phyloP scores from a whole-genome alignment of 1,140 invertebrate species.

The Drosophila kikkawai region DNA sequence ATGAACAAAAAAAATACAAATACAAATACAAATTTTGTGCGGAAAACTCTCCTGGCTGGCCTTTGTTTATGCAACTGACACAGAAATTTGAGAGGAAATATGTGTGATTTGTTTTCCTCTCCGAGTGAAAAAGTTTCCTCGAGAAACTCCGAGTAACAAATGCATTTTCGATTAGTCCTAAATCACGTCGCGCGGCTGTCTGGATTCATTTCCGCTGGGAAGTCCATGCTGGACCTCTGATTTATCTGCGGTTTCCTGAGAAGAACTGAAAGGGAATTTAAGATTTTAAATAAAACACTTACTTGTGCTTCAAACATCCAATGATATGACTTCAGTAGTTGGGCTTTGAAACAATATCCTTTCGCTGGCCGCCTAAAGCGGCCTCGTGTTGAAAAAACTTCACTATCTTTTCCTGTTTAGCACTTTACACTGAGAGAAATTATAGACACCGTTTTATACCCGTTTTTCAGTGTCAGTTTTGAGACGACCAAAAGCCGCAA shows the following conservation, averaged over 20 bases:
- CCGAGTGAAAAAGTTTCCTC: slow-evolving; percentile 35
- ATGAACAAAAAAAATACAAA: not conserved
- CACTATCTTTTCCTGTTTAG: slow-evolving; percentile 7
- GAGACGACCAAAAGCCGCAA: slow-evolving; percentile 8
- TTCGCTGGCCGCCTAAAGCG: slow-evolving; percentile 29
- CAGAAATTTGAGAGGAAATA: slow-evolving; percentile 43
- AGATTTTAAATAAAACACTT: slow-evolving; percentile 4
- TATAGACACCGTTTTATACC: not conserved
- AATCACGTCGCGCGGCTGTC: slow-evolving; percentile 64
- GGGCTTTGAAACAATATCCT: slow-evolving; percentile 6
- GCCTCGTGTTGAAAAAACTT: slow-evolving; percentile 20
- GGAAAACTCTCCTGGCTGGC: slow-evolving; percentile 3
- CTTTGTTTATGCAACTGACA: slow-evolving; percentile 54
- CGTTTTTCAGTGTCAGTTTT: not conserved
- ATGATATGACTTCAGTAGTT: not conserved
- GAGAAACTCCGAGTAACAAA: slow-evolving; percentile 58
- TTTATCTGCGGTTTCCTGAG: slow-evolving; percentile 42
- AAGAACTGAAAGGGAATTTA: not conserved
- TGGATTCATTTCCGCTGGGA: slow-evolving; percentile 64
- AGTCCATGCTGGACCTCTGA: slow-evolving; percentile 66
- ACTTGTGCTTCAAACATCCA: not conserved
- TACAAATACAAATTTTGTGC: slow-evolving; percentile 15
- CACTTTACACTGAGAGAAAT: slow-evolving; percentile 23
- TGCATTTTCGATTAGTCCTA: slow-evolving; percentile 79
- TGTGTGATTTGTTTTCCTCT: slow-evolving; percentile 29